Conservation (phyloP, 2,797 vertebrate genomes). For the Aldrovandia affinis region DNA sequence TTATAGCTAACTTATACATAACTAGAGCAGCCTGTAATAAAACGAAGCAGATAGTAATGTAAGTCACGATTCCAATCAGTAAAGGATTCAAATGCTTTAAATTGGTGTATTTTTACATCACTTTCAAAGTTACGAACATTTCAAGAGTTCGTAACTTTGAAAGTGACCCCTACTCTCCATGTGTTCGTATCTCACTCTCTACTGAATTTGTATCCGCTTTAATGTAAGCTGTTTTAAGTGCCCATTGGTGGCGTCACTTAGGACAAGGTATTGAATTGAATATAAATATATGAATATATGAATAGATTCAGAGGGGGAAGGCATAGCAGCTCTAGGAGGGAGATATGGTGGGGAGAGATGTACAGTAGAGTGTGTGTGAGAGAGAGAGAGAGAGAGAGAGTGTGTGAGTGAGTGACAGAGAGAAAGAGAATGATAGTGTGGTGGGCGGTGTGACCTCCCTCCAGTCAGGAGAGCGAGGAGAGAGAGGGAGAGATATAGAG, state of each 20-base stretch:
- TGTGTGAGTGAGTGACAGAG: not conserved
- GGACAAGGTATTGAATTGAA: not conserved
- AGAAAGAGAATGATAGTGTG: slow-evolving; percentile 29
- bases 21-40: too few relatives aligned
- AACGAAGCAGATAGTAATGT: too few relatives aligned
- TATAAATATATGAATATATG: not conserved
- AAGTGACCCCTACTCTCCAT: too few relatives aligned
- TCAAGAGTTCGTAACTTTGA: too few relatives aligned
- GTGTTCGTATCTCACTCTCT: too few relatives aligned
- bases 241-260: not conserved
- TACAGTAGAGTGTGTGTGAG: not conserved
- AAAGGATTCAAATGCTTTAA: too few relatives aligned
- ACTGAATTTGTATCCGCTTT: not conserved
- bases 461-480: not conserved
- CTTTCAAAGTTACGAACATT: too few relatives aligned
- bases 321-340: not conserved
- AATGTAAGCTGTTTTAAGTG: too few relatives aligned
- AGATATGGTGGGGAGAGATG: not conserved
- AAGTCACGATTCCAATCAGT: too few relatives aligned
- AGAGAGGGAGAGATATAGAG: not conserved
- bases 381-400: slow-evolving; percentile 13
- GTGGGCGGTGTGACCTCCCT: not conserved
- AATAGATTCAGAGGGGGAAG: not conserved
- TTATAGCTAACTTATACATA: too few relatives aligned
- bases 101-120: too few relatives aligned